Base-by-base conservation (phyloP, 2,113 vertebrate species). In the Calidris pugnax region DNA sequence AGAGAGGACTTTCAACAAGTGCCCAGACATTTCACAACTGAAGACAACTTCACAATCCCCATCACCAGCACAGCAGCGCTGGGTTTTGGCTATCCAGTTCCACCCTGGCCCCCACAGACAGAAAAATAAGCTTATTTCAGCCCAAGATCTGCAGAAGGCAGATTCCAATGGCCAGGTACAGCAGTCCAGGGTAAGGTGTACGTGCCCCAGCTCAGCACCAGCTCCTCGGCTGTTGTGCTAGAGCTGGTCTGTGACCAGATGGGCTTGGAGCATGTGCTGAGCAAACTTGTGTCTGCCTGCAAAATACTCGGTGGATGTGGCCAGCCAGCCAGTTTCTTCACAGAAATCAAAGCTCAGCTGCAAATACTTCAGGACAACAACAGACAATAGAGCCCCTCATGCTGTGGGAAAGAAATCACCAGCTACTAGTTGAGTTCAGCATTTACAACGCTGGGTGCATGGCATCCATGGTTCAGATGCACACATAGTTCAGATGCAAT, bases 261-360 rank as follows among this genome's bases (percentile, higher is more conserved):
- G 3, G 60, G 53, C 37, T 51, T 2, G 55, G 30, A 85, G 73
- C 87, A 71, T 0, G 14, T 77, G 91, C 91, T 41, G 27, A 80
- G 87, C 83, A 72, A 78, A n/a, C 72, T 66, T 10, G 35, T 3
- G 48, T 21, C 56, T 72, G 87, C 88, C 81, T 72, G 78, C 85
- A 88, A 64, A 93, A 66, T 22, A 39, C 51, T 24, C 59, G 2
- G 32, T 51, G 90, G 83, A 72, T 37, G 60, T 12, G 72, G 76
- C 50, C 85, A 56, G 87, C 59, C 56, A 47, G 45, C 20, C 59
- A 32, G 37, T 10, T 72, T 30, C 20, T n/a, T 43, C 90, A 67
- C 37, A 16, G 4, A 64, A 95, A 94, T 48, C 92, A 83, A 83
- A 94, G 95, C 96, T 90, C 79, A 94, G 92, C 88, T 92, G 96